These are phyloP conservation scores for Temnothorax longispinosus DNA, from an alignment of 1,140 invertebrate genomes.

Conservation along the genomic window DNA sequence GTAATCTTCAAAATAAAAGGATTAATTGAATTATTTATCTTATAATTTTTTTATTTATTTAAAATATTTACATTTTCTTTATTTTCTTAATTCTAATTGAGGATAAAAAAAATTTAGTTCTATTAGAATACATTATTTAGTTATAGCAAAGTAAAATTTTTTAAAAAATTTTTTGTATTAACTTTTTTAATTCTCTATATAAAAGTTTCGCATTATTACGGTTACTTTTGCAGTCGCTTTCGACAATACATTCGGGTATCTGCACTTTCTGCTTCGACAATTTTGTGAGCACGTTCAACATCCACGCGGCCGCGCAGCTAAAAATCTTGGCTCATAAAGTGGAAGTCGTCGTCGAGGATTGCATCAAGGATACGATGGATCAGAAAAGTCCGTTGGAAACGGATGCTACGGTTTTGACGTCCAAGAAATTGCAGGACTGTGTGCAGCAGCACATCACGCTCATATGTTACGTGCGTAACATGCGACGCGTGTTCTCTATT, in stretches of 20 bases:
- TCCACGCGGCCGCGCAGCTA: constrained; percentile 70
- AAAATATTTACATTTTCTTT: background rate
- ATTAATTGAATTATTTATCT: background rate
- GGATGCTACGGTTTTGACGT: background rate
- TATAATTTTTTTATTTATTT: background rate
- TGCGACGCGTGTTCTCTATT: constrained; percentile 61
- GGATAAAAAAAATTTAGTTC: background rate
- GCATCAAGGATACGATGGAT: background rate
- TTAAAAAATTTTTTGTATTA: constrained; percentile 1
- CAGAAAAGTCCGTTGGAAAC: background rate
- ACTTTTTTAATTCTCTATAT: background rate
- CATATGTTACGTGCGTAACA: constrained; percentile 50
- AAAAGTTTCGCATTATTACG: background rate
- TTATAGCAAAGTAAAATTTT: background rate
- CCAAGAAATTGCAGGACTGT: constrained; percentile 45
- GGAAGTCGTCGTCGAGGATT: constrained; percentile 2
- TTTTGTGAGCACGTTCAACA: constrained; percentile 69
- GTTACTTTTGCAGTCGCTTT: constrained; percentile 54
- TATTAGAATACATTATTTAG: background rate
- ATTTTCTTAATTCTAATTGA: background rate
- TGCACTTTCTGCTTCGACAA: constrained; percentile 73
- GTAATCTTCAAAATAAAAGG: background rate
- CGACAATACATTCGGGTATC: constrained; percentile 56
- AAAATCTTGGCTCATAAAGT: constrained; percentile 68
- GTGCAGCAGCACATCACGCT: constrained; percentile 58